Base-by-base conservation (phyloP, 2,888 invertebrate species). In the Drosophila cognata region DNA sequence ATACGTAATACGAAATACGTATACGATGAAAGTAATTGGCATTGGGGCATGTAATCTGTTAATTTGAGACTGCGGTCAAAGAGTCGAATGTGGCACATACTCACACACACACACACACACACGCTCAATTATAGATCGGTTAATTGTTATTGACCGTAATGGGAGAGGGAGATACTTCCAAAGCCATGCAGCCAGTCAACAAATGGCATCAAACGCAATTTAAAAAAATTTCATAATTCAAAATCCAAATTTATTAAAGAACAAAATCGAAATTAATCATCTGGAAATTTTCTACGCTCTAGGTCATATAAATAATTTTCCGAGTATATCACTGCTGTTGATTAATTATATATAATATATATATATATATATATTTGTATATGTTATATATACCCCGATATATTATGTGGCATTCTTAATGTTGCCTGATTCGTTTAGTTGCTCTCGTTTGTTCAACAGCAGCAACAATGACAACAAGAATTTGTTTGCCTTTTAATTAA, bases 401-500 rank as follows among this genome's bases (percentile, higher is more conserved):
- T 51, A 59, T 68, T 59, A 58, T 69, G 53, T 56, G 60, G 1
- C 46, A 57, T 31, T 68, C 28, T 58, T 43, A 62, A 29, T 57
- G n/a, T 38, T 58, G 33, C 18, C 18, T 41, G 29, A 50, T 67
- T 36, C 53, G 68, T 35, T 52, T 28, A 43, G 13, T 46, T 60
- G 43, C 5, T 43, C 59, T 25, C n/a, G 25, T 36, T 48, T 53
- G 18, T 65, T 56, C 50, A 41, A 36, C 66, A 51, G 11, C 53
- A 35, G 21, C 16, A 55, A 52, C 21, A 52, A n/a, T 31, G 62
- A 50, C 60, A 46, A 50, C 55, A 75, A 41, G 58, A 68, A 63
- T 68, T 74, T 68, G 68, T 51, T 68, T 62, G 36, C 38, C 68
- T 56, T 59, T 74, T 74, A 75, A 74, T 74, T 74, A 62, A 74